Percentiles rank a stretch among this genome's conserved stretches.
phyloP scores from a whole-genome alignment of 2,888 invertebrate species.

The Hemicrepidius hirtus region DNA sequence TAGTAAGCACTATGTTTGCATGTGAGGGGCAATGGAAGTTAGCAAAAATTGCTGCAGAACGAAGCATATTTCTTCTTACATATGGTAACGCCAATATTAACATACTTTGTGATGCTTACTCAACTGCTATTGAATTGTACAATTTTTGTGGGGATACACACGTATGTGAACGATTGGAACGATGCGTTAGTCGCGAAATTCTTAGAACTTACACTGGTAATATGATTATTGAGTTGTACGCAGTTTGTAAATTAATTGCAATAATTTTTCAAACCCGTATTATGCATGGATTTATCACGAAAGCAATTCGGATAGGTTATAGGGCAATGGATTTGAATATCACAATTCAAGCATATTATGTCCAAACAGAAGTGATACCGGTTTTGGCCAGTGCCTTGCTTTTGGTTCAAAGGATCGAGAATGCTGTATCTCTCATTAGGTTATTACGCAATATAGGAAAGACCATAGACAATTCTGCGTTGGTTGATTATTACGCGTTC shows the following conservation, averaged over 20 bases:
- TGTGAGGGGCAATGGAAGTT: conserved; percentile 61
- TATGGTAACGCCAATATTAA: conserved; percentile 68
- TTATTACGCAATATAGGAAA: conserved; percentile 65
- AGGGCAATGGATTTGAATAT: conserved; percentile 71
- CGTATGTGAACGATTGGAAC: conserved; percentile 69
- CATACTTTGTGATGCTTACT: conserved; percentile 73
- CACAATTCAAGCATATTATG: conserved; percentile 70
- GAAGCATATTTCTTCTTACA: conserved; percentile 53
- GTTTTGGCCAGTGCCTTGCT: conserved; percentile 72
- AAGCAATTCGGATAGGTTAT: conserved; percentile 71
- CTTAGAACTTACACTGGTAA: conserved; percentile 64
- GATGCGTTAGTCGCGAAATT: conserved; percentile 60
- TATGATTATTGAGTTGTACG: conserved; percentile 71
- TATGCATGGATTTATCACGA: conserved; percentile 68
- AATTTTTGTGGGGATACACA: conserved; percentile 70
- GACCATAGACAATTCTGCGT: conserved; percentile 64
- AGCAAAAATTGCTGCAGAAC: conserved; percentile 60
- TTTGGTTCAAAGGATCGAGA: conserved; percentile 71
- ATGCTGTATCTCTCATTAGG: conserved; percentile 73
- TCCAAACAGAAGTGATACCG: conserved; percentile 72
- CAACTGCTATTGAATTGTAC: conserved; percentile 73
- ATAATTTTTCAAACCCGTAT: conserved; percentile 71
- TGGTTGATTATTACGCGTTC: conserved; percentile 75
- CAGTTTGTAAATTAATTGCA: conserved; percentile 72
- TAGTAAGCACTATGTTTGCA: conserved; percentile 58